Conservation (phyloP, 2,797 vertebrate genomes). For the Melanotaenia boesemani region DNA sequence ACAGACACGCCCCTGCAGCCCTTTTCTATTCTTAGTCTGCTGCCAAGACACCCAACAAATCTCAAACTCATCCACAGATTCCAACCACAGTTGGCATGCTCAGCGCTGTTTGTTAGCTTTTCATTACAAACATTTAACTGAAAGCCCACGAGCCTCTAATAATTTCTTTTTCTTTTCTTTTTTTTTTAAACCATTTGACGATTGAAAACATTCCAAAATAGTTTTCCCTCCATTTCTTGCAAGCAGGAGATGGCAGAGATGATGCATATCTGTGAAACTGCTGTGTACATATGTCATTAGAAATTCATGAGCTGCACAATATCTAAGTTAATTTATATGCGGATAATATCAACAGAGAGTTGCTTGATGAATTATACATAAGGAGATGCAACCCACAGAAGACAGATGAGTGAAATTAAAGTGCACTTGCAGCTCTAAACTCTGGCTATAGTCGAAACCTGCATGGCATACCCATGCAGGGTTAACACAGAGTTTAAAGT, state of each 20-base stretch:
- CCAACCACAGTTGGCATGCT: slow-evolving; percentile 48
- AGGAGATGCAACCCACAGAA: slow-evolving; percentile 70
- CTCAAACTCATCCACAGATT: slow-evolving; percentile 41
- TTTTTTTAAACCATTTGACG: slow-evolving; percentile 21
- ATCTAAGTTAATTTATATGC: slow-evolving; percentile 77
- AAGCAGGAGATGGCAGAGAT: slow-evolving; percentile 35
- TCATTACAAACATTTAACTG: slow-evolving; percentile 32
- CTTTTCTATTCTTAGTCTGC: slow-evolving; percentile 20
- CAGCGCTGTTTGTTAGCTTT: slow-evolving; percentile 32
- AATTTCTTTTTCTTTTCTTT: neutral
- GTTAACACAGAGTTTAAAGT: slow-evolving; percentile 48
- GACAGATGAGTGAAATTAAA: slow-evolving; percentile 75
- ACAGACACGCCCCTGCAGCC: slow-evolving; percentile 14
- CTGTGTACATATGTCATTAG: slow-evolving; percentile 58
- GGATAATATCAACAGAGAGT: slow-evolving; percentile 73
- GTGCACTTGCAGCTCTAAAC: slow-evolving; percentile 55
- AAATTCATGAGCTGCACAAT: slow-evolving; percentile 77
- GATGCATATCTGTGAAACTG: slow-evolving; percentile 52
- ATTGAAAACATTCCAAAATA: slow-evolving; percentile 47
- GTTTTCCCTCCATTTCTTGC: slow-evolving; percentile 45
- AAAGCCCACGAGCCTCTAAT: slow-evolving; percentile 28
- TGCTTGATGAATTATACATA: slow-evolving; percentile 80
- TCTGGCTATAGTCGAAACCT: slow-evolving; percentile 46
- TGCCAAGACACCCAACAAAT: slow-evolving; percentile 25
- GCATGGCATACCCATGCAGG: slow-evolving; percentile 29